Evolutionary conservation across 1,140 invertebrate genomes (phyloP), one percentile per base, ranked within the genome.

Genomic region (Papilio polyxenes): DNA sequence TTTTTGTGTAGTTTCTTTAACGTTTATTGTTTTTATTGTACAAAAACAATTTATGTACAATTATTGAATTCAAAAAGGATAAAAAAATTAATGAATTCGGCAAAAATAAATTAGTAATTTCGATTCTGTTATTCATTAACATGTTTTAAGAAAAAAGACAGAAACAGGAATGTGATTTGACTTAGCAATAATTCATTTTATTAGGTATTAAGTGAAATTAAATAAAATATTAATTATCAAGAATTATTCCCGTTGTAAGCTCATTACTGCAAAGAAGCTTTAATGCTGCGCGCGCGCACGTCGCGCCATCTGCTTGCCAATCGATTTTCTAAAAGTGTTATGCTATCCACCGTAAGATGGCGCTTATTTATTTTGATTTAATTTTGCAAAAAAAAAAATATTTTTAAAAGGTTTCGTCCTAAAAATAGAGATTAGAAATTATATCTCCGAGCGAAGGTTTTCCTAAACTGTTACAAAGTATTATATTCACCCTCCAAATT

Each of bases 401-500:
- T 72, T 17, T 37, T 37, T 15, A 6, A 31, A 72, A 15, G 23
- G 65, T 72, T 15, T 11, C 13, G 1, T 69, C 37, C 31, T 37
- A 37, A 69, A 37, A 65, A 31, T 65, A 65, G 62, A 31, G 62
- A 65, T 65, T 31, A 65, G 1, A 31, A 37, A 69, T 69, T 69
- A 40, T 72, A 72, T 72, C 23, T 72, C 31, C 37, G 31, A 72
- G 31, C 62, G 31, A 40, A 72, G 31, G 10, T 72, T 40, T 37
- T 40, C 31, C 17, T 72, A 40, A 81, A 65, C 13, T 72, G 7
- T 69, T 69, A 69, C 53, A 80, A 91, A 86, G 82, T 83, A 81
- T 84, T 84, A 86, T 75, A 85, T 85, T 89, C 84, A 84, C 84
- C 86, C 87, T 89, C 86, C 84, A 89, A 86, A 89, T 90, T 87